Evolutionary conservation across 2,113 vertebrate species (phyloP).

Genomic region (Eulemur macaco): DNA sequence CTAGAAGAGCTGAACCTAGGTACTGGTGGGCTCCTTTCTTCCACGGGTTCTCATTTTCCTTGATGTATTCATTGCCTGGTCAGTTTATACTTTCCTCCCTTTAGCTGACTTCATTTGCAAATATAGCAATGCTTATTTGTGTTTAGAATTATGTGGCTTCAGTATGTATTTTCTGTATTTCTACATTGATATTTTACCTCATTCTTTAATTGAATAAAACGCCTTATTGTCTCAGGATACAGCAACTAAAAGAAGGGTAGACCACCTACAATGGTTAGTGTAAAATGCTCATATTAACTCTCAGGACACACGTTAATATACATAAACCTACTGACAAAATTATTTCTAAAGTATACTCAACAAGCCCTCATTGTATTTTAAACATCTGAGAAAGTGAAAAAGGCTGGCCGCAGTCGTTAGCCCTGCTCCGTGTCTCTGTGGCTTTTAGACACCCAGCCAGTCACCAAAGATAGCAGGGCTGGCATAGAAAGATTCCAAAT

Average conservation of each 20-base stretch:
- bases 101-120: slow-evolving; percentile 45
- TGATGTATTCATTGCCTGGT: background rate
- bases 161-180: slow-evolving; percentile 55
- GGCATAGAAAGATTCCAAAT: background rate
- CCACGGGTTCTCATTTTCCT: background rate
- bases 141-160: slow-evolving; percentile 38
- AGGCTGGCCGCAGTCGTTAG: background rate
- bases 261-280: background rate
- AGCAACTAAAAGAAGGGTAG: background rate
- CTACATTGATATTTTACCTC: slow-evolving; percentile 43
- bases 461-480: background rate
- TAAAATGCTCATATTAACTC: background rate
- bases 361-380: background rate
- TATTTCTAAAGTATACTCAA: background rate
- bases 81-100: slow-evolving; percentile 3
- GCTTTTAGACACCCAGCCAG: background rate
- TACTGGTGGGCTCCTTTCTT: background rate
- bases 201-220: slow-evolving; percentile 52
- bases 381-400: background rate
- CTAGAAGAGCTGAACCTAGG: background rate
- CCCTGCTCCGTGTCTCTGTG: background rate
- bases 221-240: background rate
- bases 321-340: background rate
- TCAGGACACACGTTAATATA: background rate
- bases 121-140: slow-evolving; percentile 13